Evolutionary conservation across 1,140 invertebrate genomes (phyloP).

Genomic region (Myzus persicae): DNA sequence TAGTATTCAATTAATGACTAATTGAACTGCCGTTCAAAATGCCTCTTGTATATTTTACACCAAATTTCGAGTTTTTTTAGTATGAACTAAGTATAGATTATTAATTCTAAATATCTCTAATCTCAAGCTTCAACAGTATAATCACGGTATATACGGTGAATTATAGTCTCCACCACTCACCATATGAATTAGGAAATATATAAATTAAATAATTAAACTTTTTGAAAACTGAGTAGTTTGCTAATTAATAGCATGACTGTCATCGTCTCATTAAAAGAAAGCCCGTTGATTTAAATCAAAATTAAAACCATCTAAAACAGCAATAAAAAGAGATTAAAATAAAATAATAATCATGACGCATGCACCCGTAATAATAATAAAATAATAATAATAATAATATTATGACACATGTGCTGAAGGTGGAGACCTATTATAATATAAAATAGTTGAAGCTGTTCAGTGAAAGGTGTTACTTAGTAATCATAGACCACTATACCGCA

Average conservation of each 20-base stretch:
- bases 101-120: not conserved
- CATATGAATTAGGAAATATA: not conserved
- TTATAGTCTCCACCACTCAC: too few species aligned
- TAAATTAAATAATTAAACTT: not conserved
- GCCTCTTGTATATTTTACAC: too few species aligned
- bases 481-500: not conserved
- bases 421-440: not conserved
- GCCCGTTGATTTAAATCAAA: not conserved
- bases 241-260: not conserved
- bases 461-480: conserved; percentile 1
- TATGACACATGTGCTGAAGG: not conserved
- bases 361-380: not conserved
- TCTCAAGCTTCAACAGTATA: not conserved
- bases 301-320: not conserved
- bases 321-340: not conserved
- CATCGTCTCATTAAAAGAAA: not conserved
- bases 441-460: not conserved
- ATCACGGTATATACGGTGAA: too few species aligned
- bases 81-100: too few species aligned
- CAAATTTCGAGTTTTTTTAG: too few species aligned
- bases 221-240: not conserved
- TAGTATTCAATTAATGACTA: not conserved
- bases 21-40: not conserved
- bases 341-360: not conserved
- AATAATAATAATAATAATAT: not conserved